These are phyloP conservation scores for Tetheella fluctuosa DNA, from an alignment of 2,888 invertebrate genomes.

Conservation along the genomic window DNA sequence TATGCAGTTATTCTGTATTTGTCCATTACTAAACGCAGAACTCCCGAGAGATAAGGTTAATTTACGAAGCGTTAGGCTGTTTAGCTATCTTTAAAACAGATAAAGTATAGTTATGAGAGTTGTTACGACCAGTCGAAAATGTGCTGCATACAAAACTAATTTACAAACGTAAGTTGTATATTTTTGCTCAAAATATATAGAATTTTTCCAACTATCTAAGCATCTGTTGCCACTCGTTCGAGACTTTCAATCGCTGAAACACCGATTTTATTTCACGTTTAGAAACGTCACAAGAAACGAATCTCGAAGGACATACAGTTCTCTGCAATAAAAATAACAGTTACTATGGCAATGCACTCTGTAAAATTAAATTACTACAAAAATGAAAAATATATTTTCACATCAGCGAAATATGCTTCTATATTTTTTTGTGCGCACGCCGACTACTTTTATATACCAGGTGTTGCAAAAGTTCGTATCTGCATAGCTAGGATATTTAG, in stretches of 20 bases:
- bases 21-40: neutral
- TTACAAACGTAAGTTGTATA: neutral
- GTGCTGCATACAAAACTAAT: neutral
- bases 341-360: constrained; percentile 21
- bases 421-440: neutral
- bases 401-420: neutral
- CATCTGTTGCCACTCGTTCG: constrained; percentile 40
- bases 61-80: neutral
- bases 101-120: neutral
- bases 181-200: constrained; percentile 4
- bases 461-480: neutral
- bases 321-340: constrained; percentile 29
- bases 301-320: constrained; percentile 26
- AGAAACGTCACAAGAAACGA: constrained; percentile 36
- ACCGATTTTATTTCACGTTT: constrained; percentile 41
- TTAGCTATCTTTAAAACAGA: constrained; percentile 2
- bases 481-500: neutral
- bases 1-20: neutral
- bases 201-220: constrained; percentile 36
- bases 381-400: constrained; percentile 15
- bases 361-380: constrained; percentile 15
- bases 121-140: too few relatives aligned
- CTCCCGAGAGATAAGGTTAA: constrained; percentile 1
- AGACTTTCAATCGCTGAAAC: constrained; percentile 38
- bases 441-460: neutral